Base-by-base conservation (phyloP, 1,140 invertebrate species). In the Drosophila kohkoa region DNA sequence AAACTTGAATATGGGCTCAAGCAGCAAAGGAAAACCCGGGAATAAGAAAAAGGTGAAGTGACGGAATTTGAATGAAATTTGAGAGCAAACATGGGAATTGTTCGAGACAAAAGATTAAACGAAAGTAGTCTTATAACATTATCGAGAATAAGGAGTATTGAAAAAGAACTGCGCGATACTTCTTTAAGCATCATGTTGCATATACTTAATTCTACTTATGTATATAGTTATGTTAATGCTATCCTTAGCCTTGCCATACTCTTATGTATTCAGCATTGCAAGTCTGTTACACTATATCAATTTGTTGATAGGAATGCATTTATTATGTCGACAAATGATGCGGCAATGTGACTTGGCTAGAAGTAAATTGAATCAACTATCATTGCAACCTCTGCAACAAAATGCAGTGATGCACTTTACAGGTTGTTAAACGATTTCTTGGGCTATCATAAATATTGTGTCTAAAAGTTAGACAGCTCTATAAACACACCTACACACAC, bases 401-500 rank as follows among this genome's bases (percentile, higher is more conserved):
- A 30, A 41, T 43, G 45, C 30, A 63, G 30, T 1, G 15, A 25
- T 69, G 38, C 65, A 74, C 25, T 62, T 67, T 54, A 71, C 67
- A 79, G 73, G 49, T 72, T 65, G 66, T 88, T 88, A 88, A 87
- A 80, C 83, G 82, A 88, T 76, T 79, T 76, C 77, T 79, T 72
- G 58, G 58, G 63, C 77, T 79, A 76, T 87, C 82, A 87, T 87
- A 87, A 87, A 87, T 87, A 87, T 87, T 82, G 82, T 77, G 80
- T 68, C 83, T 77, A 88, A 87, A 87, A 87, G 83, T 87, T 87
- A 80, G 79, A 82, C 77, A 87, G 71, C 52, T 71, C 76, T 54
- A 86, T 38, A 73, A 77, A 68, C 77, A 77, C 76, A 65, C 51
- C 38, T 8, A 64, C 35, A 59, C 41, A 58, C 35, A 45, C 20